Evolutionary conservation across 1,140 invertebrate species (phyloP), one percentile per base, ranked within the genome.

Genomic region (Prorops nasuta): DNA sequence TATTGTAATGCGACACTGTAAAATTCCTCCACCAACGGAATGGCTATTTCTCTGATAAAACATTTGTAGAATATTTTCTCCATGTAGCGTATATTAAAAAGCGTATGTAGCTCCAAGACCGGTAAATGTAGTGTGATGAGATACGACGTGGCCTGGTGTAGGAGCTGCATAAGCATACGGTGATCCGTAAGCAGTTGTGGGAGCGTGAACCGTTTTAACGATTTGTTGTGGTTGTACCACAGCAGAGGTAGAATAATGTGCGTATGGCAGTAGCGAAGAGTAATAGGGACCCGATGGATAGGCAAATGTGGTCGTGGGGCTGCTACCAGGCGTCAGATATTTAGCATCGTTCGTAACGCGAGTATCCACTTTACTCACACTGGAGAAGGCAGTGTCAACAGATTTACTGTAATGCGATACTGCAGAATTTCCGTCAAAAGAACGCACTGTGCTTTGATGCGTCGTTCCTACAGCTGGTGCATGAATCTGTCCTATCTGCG

Each of bases 361-460:
- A 14, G 54, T 49, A 46, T 68, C 66, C 24, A 46, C 46, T 22
- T 65, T 65, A 37, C 62, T 51, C 24, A 58, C 66, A 53, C 51
- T 61, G 54, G 54, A 60, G 64, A 65, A 67, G 6, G 66, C 54
- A 18, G 54, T 55, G 38, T 67, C 64, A 32, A 67, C 46, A 38
- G 53, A 52, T 57, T 64, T 64, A 18, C 50, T 22, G 45, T 59
- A 47, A 15, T 49, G 34, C 32, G 58, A 56, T 16, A 61, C 53
- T 31, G 56, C 42, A 49, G 72, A 69, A 58, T 74, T 76, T 58
- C 83, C 83, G 44, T 80, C 82, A 41, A 81, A 68, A 14, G 79
- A 80, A 37, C 81, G 76, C 2, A 83, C 58, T 9, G 81, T 78
- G 58, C 79, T 81, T 63, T 84, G 78, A 44, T 81, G 77, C 22